Evolutionary conservation across 2,888 invertebrate genomes (phyloP).

Genomic region (Synergus umbraculus): DNA sequence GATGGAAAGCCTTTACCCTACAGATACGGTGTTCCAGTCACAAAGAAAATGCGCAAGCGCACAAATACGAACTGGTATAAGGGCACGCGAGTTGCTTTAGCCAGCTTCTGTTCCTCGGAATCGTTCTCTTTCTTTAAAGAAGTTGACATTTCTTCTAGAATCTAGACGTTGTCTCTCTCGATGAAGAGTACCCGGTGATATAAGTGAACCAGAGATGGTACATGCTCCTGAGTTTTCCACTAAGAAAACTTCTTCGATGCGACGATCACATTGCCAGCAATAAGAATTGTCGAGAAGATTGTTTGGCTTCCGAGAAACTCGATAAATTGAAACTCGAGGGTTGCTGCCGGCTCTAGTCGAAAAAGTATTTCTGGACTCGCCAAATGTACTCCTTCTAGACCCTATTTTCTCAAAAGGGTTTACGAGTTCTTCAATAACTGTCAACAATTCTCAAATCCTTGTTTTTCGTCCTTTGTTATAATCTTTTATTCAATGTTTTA

Average conservation of each 20-base stretch:
- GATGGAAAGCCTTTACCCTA: constrained; percentile 52
- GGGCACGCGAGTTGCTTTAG: constrained; percentile 42
- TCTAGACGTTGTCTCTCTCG: constrained; percentile 47
- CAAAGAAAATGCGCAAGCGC: constrained; percentile 20
- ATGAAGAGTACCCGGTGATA: constrained; percentile 49
- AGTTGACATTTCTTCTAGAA: constrained; percentile 50
- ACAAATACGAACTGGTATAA: constrained; percentile 35
- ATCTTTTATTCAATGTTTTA: neutral
- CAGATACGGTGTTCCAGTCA: constrained; percentile 44
- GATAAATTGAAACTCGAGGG: constrained; percentile 62
- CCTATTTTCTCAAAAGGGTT: neutral
- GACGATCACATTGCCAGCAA: constrained; percentile 63
- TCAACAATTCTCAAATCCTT: constrained; percentile 7
- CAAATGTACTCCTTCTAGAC: neutral
- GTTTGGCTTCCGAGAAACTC: constrained; percentile 65
- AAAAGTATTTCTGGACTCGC: constrained; percentile 40
- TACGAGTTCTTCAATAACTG: neutral
- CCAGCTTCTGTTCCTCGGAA: constrained; percentile 47
- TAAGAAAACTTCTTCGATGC: constrained; percentile 57
- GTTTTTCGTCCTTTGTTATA: no score
- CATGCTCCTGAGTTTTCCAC: constrained; percentile 49
- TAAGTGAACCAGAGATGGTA: constrained; percentile 50
- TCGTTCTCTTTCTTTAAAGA: constrained; percentile 48
- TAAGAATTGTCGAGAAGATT: constrained; percentile 65
- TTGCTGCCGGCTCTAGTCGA: constrained; percentile 46